Conservation (phyloP, 2,888 invertebrate genomes). For the Nycteola revayana region DNA sequence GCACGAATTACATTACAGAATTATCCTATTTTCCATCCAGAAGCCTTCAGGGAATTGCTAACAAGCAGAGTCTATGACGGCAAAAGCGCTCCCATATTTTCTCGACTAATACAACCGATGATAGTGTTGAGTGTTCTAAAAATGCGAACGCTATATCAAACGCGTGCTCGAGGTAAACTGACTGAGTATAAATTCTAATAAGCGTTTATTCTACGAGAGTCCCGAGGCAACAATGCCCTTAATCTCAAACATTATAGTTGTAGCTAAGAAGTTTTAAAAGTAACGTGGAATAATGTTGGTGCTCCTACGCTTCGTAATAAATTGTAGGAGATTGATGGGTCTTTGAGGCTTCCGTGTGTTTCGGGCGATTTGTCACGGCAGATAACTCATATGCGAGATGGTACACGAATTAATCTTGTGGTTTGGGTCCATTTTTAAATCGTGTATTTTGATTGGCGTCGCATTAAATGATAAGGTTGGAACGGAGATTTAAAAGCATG, state of each 20-base stretch:
- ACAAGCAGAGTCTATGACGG: constrained; percentile 57
- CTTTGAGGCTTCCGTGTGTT: constrained; percentile 51
- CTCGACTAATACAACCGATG: constrained; percentile 66
- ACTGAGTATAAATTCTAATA: constrained; percentile 73
- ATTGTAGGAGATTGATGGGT: constrained; percentile 53
- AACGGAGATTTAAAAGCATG: constrained; percentile 15
- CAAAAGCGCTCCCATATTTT: constrained; percentile 63
- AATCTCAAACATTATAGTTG: constrained; percentile 77
- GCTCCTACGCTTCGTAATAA: constrained; percentile 74
- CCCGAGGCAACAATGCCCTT: constrained; percentile 72
- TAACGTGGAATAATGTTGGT: constrained; percentile 63
- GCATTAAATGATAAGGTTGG: constrained; percentile 43
- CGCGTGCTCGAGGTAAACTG: constrained; percentile 42
- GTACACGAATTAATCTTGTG: constrained; percentile 52
- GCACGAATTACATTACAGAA: constrained; percentile 63
- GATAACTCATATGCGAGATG: constrained; percentile 55
- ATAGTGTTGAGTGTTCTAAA: constrained; percentile 62
- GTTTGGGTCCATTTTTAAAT: constrained; percentile 44
- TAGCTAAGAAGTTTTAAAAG: constrained; percentile 67
- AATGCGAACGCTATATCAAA: constrained; percentile 58
- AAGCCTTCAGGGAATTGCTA: constrained; percentile 55
- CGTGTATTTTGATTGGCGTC: constrained; percentile 49
- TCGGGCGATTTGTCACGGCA: constrained; percentile 62
- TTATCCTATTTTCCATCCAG: constrained; percentile 65
- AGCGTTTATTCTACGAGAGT: constrained; percentile 60